Conservation (phyloP, 2,797 vertebrate species). For the Sardinella longiceps region DNA sequence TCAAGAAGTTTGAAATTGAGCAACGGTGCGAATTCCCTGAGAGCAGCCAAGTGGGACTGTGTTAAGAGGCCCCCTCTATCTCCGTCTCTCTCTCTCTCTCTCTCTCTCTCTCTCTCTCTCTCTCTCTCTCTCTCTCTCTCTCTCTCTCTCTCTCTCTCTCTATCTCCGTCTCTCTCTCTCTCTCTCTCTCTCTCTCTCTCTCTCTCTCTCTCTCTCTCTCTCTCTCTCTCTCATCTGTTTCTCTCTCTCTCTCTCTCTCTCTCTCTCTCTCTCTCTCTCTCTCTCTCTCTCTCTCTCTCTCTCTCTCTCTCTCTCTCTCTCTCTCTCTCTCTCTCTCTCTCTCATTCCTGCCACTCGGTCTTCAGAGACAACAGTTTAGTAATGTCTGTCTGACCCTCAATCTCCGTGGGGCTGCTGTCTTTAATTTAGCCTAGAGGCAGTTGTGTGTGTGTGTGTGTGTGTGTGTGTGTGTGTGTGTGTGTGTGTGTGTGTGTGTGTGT, state of each 20-base stretch:
- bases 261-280: not conserved
- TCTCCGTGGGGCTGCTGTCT: not conserved
- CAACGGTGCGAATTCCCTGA: slow-evolving; percentile 19
- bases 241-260: not conserved
- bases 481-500: too few relatives aligned
- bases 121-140: not conserved
- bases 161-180: not conserved
- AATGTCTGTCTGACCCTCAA: not conserved
- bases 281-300: not conserved
- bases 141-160: not conserved
- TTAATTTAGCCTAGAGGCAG: not conserved
- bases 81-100: slow-evolving; percentile 3
- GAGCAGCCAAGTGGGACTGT: slow-evolving; percentile 22
- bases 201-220: not conserved
- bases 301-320: not conserved
- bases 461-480: too few relatives aligned
- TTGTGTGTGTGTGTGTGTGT: too few relatives aligned
- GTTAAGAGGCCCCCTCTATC: slow-evolving; percentile 21
- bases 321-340: not conserved
- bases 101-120: not conserved
- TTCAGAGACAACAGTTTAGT: slow-evolving; percentile 1
- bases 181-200: not conserved
- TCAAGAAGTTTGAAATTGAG: slow-evolving; percentile 18
- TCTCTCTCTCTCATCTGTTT: too few relatives aligned
- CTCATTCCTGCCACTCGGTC: not conserved